A percentile compares a stretch with the other conserved stretches of the same genome.
phyloP scores from a whole-genome alignment of 2,888 invertebrate genomes.

The Yponomeuta malinellus region DNA sequence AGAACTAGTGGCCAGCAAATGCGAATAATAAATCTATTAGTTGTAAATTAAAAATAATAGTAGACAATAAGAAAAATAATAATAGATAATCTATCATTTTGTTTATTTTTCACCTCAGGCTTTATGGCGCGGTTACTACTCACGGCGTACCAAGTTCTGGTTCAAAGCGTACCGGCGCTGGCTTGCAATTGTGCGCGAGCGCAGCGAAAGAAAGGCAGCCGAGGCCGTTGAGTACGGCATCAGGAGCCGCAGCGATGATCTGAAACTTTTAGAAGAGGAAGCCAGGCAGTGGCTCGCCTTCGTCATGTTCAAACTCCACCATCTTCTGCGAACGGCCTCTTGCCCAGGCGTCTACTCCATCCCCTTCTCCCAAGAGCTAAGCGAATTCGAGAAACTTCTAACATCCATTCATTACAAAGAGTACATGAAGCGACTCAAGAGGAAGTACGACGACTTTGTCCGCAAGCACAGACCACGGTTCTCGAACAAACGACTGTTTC shows the following conservation, averaged over 20 bases:
- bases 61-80: too few relatives aligned
- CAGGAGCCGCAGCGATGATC: slow-evolving; percentile 56
- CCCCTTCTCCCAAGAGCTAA: slow-evolving; percentile 44
- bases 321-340: slow-evolving; percentile 54
- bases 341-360: slow-evolving; percentile 60
- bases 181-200: slow-evolving; percentile 52
- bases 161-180: slow-evolving; percentile 59
- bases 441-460: slow-evolving; percentile 65
- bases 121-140: slow-evolving; percentile 59
- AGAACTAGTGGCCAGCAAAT: too few relatives aligned
- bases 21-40: too few relatives aligned
- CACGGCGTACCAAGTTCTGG: slow-evolving; percentile 57
- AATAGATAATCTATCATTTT: too few relatives aligned
- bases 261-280: slow-evolving; percentile 60
- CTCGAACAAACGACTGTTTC: slow-evolving; percentile 61
- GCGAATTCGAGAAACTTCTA: slow-evolving; percentile 60
- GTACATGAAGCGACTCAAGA: slow-evolving; percentile 58
- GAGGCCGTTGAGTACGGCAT: slow-evolving; percentile 61
- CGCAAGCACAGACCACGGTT: slow-evolving; percentile 57
- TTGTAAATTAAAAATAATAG: too few relatives aligned
- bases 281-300: slow-evolving; percentile 64
- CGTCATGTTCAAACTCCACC: slow-evolving; percentile 65
- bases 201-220: slow-evolving; percentile 53
- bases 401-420: slow-evolving; percentile 61
- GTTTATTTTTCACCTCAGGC: slow-evolving; percentile 33